These are phyloP conservation scores for Stigmatopora argus DNA, from an alignment of 2,113 vertebrate genomes.

Conservation along the genomic window DNA sequence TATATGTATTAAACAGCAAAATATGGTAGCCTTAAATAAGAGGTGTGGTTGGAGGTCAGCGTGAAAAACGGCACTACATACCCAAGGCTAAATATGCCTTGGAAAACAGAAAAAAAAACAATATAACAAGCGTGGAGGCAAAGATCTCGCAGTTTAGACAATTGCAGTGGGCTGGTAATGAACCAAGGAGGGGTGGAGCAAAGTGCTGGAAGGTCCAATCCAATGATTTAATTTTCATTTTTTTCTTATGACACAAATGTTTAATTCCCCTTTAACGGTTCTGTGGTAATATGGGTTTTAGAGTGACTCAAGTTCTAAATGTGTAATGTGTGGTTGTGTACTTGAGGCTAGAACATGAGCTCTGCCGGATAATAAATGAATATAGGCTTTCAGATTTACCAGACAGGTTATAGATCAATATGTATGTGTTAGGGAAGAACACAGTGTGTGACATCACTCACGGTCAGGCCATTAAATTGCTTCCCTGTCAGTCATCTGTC, in stretches of 20 bases:
- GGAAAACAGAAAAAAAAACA: no score
- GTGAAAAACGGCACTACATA: background rate
- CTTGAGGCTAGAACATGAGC: background rate
- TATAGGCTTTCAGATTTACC: conserved; percentile 8
- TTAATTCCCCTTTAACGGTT: no score
- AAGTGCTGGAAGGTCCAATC: no score
- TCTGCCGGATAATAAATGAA: conserved; percentile 4
- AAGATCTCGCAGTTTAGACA: no score
- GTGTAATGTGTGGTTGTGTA: background rate
- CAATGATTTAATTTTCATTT: no score
- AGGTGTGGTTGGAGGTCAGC: background rate
- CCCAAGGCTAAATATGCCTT: background rate
- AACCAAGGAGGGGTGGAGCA: no score
- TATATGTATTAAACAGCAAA: no score
- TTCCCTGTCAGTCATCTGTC: conserved; percentile 41
- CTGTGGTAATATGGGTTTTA: background rate
- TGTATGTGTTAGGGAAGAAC: conserved; percentile 24
- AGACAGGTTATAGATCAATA: conserved; percentile 20
- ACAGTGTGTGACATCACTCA: conserved; percentile 43
- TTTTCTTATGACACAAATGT: no score
- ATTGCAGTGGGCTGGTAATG: no score
- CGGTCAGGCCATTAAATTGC: conserved; percentile 42
- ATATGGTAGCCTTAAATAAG: no score
- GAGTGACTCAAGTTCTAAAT: background rate
- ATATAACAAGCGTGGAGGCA: no score